phyloP scores from a whole-genome alignment of 2,797 vertebrate genomes.

The Rhodeus uyekii region DNA sequence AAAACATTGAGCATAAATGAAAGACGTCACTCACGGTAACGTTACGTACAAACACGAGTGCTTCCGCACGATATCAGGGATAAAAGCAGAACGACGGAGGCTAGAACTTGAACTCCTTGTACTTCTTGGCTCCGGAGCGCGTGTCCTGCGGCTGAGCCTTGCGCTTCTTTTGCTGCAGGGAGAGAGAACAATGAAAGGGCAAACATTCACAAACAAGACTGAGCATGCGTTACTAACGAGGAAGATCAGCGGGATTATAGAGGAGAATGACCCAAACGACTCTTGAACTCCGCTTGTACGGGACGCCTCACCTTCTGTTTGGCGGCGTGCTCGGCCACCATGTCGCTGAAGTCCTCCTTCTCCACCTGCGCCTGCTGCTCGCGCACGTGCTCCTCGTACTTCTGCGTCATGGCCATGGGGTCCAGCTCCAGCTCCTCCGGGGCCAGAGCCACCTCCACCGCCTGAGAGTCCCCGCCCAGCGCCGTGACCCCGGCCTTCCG shows the following conservation, averaged over 20 bases:
- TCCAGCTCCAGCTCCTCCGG: constrained; percentile 93
- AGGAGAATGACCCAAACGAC: too few relatives aligned
- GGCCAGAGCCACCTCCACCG: constrained; percentile 91
- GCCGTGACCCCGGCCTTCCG: constrained; percentile 76
- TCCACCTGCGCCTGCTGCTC: constrained; percentile 97
- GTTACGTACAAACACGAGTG: neutral
- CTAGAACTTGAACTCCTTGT: constrained; percentile 96
- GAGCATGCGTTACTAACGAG: too few relatives aligned
- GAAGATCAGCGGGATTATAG: too few relatives aligned
- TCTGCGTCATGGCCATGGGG: constrained; percentile 95
- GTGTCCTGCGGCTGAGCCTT: constrained; percentile 92
- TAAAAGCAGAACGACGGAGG: constrained; percentile 17
- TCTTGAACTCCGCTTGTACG: too few relatives aligned
- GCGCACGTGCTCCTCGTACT: constrained; percentile 91
- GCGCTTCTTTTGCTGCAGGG: constrained; percentile 88
- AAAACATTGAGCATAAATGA: constrained; percentile 37
- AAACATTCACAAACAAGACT: neutral
- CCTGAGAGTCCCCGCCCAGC: constrained; percentile 82
- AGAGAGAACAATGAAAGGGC: neutral
- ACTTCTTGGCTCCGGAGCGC: constrained; percentile 88
- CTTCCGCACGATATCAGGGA: neutral
- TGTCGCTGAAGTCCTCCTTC: constrained; percentile 97
- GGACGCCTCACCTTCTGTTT: constrained; percentile 98
- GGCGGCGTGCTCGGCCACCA: constrained; percentile 95
- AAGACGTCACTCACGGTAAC: neutral